Percentiles rank a stretch among this genome's conserved stretches.
Evolutionary conservation across 2,113 vertebrate species (phyloP).

Genomic region (Fulica atra): DNA sequence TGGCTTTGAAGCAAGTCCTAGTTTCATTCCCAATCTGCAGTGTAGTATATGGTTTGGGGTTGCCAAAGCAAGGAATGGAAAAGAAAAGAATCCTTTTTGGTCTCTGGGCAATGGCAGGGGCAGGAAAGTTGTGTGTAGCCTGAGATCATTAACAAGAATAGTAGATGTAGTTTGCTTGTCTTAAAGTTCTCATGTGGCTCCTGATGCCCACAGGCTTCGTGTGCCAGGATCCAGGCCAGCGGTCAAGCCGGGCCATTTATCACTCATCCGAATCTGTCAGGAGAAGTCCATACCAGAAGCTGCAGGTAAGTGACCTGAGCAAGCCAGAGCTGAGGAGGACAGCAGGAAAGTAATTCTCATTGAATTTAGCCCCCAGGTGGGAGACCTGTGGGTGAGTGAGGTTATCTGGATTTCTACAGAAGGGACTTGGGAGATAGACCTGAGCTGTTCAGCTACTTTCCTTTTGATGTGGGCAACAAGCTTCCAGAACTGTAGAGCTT

Average conservation of each 20-base stretch:
- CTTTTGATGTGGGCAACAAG: background rate
- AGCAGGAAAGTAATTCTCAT: background rate
- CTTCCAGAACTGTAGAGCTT: background rate
- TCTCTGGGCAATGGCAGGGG: background rate
- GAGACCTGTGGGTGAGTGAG: background rate
- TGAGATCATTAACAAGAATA: background rate
- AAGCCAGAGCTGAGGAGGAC: background rate
- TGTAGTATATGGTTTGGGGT: background rate
- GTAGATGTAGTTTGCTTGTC: background rate
- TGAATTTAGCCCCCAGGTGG: background rate
- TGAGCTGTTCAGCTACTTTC: background rate
- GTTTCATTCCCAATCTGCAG: background rate
- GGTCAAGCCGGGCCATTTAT: slow-evolving; percentile 71
- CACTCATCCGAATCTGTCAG: slow-evolving; percentile 75
- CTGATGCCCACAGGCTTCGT: slow-evolving; percentile 82
- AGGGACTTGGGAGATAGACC: background rate
- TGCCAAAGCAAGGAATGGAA: background rate
- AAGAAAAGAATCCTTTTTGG: background rate
- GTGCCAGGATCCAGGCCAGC: slow-evolving; percentile 88
- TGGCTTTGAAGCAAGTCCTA: background rate
- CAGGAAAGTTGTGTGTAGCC: background rate
- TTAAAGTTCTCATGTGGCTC: background rate
- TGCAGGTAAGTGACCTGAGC: slow-evolving; percentile 79
- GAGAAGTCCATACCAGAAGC: slow-evolving; percentile 78
- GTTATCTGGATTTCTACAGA: background rate